Conservation (phyloP, 2,797 vertebrate genomes). For the Martes flavigula region DNA sequence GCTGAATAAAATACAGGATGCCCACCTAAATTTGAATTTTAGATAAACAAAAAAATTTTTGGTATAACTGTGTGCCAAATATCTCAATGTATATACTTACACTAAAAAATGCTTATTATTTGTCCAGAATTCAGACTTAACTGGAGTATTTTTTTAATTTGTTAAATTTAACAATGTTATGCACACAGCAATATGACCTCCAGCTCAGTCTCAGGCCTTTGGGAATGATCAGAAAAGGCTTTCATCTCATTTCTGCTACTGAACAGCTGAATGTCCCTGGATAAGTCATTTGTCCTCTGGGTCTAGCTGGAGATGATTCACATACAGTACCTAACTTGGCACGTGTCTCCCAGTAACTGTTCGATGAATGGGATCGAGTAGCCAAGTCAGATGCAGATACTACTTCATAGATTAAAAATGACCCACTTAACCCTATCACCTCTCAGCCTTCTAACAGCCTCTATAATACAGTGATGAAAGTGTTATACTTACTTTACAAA, state of each 20-base stretch:
- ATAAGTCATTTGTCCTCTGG: not conserved
- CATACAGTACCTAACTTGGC: not conserved
- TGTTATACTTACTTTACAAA: not conserved
- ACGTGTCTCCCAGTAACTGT: not conserved
- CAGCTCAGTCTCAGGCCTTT: not conserved
- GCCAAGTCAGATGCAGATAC: not conserved
- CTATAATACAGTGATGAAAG: not conserved
- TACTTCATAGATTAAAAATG: not conserved
- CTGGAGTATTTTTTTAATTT: not conserved
- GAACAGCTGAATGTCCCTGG: not conserved
- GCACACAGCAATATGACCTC: not conserved
- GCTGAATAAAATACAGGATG: not conserved
- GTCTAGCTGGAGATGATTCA: not conserved
- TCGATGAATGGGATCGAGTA: not conserved
- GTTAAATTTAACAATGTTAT: not conserved
- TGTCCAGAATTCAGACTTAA: not conserved
- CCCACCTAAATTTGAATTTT: conserved; percentile 10
- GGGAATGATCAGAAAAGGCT: not conserved
- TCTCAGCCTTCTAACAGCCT: not conserved
- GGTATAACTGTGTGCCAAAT: not conserved
- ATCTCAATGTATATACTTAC: not conserved
- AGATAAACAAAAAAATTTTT: not conserved
- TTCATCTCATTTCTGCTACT: not conserved
- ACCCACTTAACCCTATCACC: not conserved
- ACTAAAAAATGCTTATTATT: not conserved